Conservation (phyloP, 2,797 vertebrate genomes). For the Chromobotia macracanthus region DNA sequence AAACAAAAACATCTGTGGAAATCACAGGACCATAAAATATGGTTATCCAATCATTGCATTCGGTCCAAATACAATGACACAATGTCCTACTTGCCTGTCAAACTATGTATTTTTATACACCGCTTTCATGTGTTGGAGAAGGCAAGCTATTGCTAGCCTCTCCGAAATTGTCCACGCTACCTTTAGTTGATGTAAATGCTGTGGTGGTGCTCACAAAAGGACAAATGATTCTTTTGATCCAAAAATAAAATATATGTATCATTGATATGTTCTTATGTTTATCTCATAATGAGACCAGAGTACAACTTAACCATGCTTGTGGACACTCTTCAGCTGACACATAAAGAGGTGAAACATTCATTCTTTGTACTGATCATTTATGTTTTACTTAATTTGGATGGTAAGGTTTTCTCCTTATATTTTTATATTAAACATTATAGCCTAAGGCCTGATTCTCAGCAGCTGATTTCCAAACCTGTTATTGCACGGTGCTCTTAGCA, state of each 20-base stretch:
- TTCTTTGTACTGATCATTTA: background rate
- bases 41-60: too few relatives aligned
- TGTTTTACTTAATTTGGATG: too few relatives aligned
- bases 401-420: too few relatives aligned
- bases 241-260: background rate
- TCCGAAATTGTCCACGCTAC: too few relatives aligned
- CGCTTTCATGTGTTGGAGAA: too few relatives aligned
- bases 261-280: background rate
- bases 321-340: constrained; percentile 71
- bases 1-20: too few relatives aligned
- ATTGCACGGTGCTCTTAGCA: background rate
- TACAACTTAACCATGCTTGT: constrained; percentile 78
- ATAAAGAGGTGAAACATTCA: constrained; percentile 72
- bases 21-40: too few relatives aligned
- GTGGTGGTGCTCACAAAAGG: background rate
- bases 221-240: too few relatives aligned
- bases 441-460: background rate
- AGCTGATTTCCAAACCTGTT: background rate
- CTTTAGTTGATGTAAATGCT: background rate
- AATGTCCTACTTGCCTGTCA: too few relatives aligned
- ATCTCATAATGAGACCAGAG: constrained; percentile 74
- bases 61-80: too few relatives aligned
- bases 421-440: background rate
- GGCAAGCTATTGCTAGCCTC: too few relatives aligned
- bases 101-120: too few relatives aligned